Conservation (phyloP, 2,113 vertebrate genomes). For the Rhagologus leucostigma region DNA sequence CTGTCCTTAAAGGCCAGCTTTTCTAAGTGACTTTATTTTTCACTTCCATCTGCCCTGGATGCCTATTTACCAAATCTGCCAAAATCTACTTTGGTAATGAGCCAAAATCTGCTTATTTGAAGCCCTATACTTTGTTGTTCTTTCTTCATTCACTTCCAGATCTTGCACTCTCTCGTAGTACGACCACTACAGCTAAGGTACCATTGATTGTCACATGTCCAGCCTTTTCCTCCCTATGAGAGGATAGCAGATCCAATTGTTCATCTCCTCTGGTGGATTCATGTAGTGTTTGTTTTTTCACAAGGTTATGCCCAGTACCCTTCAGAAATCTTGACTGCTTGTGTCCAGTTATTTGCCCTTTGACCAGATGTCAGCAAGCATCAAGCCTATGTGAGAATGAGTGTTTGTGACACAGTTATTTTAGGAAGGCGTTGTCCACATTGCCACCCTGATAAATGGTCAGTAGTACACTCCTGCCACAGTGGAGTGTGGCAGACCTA, state of each 20-base stretch:
- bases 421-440: not conserved
- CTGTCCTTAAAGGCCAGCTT: not conserved
- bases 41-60: not conserved
- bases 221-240: not conserved
- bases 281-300: not conserved
- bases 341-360: not conserved
- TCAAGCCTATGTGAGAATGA: fast-evolving
- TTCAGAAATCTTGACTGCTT: not conserved
- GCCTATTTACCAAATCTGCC: not conserved
- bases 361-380: not conserved
- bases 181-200: not conserved
- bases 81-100: not conserved
- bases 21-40: not conserved
- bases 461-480: not conserved
- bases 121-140: not conserved
- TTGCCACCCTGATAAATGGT: not conserved
- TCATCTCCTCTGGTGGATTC: not conserved
- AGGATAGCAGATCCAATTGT: not conserved
- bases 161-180: not conserved
- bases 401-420: not conserved
- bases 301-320: not conserved
- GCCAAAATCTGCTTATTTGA: not conserved
- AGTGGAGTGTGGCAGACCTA: not conserved
- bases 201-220: not conserved
- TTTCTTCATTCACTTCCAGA: not conserved